Base-by-base conservation (phyloP, 2,888 invertebrate species). In the Drosophila mayaguana region DNA sequence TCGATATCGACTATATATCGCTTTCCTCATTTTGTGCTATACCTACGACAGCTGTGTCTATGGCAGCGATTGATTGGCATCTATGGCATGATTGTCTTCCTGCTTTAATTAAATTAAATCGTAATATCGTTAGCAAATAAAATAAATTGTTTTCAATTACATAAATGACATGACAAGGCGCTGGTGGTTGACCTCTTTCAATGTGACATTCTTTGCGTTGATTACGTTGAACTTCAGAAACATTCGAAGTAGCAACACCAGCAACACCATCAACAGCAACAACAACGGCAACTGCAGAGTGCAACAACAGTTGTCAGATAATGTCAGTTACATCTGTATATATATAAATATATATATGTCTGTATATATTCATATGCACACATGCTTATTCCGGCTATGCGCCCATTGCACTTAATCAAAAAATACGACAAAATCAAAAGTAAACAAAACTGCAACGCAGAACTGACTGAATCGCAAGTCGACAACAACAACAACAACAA, bases 151-250 rank as follows among this genome's bases (percentile, higher is more conserved):
- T 63, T 79, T 87, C 79, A 87, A 84, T 89, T 89, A 81, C 74
- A 80, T 78, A 53, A 76, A 73, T 72, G 89, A 87, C 84, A 87
- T 51, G 76, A 82, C 89, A 88, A 89, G 84, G 89, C 83, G 71
- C 84, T 81, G 66, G 50, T 84, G 90, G 83, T 88, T 89, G 91
- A 91, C 91, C 90, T 90, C 91, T 91, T 90, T 90, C 91, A 90
- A 90, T 91, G 90, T 80, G 90, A 90, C 91, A 90, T 86, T 90
- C 90, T 90, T 80, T 63, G 57, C 71, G 80, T 79, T 81, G 86
- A 82, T 85, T 83, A 70, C 75, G 67, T 67, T 84, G 76, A 83
- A 72, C 80, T 68, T 68, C 16, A 53, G 51, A 69, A 54, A 14
- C 50, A 34, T 50, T 32, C 50, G 50, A 34, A n/a, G 61, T 55